phyloP scores from a whole-genome alignment of 2,888 invertebrate genomes.

The Netelia fuscicornis region DNA sequence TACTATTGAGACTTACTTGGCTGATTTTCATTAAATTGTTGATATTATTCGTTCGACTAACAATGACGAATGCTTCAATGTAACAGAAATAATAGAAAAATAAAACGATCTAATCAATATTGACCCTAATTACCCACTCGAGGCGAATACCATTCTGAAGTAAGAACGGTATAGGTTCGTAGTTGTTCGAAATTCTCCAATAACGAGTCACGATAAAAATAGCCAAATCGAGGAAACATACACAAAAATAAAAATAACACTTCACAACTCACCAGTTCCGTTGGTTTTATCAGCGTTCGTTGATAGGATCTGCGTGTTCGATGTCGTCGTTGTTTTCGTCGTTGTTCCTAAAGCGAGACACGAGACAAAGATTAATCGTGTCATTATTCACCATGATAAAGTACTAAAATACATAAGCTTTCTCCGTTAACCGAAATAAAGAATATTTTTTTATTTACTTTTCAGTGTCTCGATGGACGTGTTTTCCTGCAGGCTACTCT shows the following conservation, averaged over 20 bases:
- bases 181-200: too few relatives aligned
- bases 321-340: conserved; percentile 79
- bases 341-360: conserved; percentile 77
- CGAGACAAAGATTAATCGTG: conserved; percentile 25
- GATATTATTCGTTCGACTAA: too few relatives aligned
- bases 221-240: neutral
- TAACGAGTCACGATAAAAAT: too few relatives aligned
- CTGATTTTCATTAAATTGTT: too few relatives aligned
- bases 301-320: conserved; percentile 77
- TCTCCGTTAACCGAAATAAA: neutral
- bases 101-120: too few relatives aligned
- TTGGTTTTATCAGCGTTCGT: conserved; percentile 76
- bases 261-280: conserved; percentile 79
- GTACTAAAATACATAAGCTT: conserved; percentile 3
- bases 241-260: conserved; percentile 13
- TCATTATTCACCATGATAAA: conserved; percentile 18
- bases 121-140: too few relatives aligned
- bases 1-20: too few relatives aligned
- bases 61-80: too few relatives aligned
- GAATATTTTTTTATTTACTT: conserved; percentile 81
- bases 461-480: conserved; percentile 85
- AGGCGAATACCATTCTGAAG: too few relatives aligned
- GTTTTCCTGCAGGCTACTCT: conserved; percentile 85
- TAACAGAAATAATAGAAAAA: too few relatives aligned
- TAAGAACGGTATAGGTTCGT: too few relatives aligned